A percentile compares a stretch with the other conserved stretches of the same genome.
phyloP scores from a whole-genome alignment of 2,113 vertebrate species.

The Salvelinus fontinalis region DNA sequence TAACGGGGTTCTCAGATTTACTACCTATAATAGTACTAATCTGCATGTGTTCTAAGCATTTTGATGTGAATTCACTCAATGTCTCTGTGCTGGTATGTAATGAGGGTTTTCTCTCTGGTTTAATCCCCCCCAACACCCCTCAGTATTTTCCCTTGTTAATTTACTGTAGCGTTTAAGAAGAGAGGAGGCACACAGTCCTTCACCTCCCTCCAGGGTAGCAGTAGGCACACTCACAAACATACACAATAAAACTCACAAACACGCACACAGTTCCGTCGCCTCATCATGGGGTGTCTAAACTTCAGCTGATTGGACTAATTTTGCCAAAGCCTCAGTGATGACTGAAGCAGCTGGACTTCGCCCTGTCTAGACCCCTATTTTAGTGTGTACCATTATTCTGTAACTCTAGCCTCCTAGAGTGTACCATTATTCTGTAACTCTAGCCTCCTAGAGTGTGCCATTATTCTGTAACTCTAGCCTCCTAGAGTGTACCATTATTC shows the following conservation, averaged over 20 bases:
- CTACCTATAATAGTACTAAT: constrained; percentile 41
- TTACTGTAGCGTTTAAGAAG: no score
- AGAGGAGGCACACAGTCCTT: constrained; percentile 13
- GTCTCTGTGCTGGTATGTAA: constrained; percentile 20
- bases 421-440: no score
- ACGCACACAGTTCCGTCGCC: constrained; percentile 22
- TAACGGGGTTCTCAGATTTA: constrained; percentile 32
- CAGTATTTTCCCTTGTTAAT: no score
- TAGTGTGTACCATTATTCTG: no score
- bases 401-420: no score
- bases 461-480: no score
- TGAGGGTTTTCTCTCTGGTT: constrained; percentile 17
- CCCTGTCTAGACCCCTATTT: constrained; percentile 34
- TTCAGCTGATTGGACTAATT: constrained; percentile 68
- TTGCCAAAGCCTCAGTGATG: constrained; percentile 47
- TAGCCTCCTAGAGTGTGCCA: no score
- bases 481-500: no score
- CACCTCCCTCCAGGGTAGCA: constrained; percentile 4
- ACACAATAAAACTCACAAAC: no score
- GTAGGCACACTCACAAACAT: no score
- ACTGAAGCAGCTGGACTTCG: constrained; percentile 54
- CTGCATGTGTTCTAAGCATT: constrained; percentile 33
- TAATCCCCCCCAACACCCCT: neutral
- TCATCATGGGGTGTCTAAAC: constrained; percentile 49
- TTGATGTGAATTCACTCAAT: constrained; percentile 27